Evolutionary conservation across 2,113 vertebrate species (phyloP).

Genomic region (Sula dactylatra): DNA sequence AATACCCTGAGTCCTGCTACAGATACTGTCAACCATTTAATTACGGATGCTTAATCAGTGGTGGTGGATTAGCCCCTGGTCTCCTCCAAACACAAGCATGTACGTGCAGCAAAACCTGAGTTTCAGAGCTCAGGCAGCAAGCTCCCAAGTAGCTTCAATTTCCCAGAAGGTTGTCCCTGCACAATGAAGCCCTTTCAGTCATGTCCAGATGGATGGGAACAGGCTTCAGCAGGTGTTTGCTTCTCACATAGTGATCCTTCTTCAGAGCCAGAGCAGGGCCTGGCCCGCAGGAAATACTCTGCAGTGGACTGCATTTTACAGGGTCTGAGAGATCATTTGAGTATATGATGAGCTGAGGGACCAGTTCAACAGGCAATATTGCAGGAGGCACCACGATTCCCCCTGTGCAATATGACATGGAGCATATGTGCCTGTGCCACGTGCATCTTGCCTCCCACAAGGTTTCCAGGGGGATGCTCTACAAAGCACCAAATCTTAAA

Average conservation of each 20-base stretch:
- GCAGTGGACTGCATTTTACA: background rate
- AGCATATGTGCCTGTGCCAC: background rate
- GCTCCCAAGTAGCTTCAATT: background rate
- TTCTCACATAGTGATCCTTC: background rate
- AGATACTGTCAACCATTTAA: background rate
- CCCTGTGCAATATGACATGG: no score
- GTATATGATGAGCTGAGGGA: background rate
- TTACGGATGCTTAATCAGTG: background rate
- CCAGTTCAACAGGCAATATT: background rate
- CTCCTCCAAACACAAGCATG: background rate
- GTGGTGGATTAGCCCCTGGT: background rate
- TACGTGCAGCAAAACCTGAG: background rate
- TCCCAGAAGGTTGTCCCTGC: background rate
- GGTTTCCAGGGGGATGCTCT: background rate
- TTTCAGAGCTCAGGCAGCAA: background rate
- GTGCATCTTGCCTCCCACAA: background rate
- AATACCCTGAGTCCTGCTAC: background rate
- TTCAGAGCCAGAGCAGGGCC: background rate
- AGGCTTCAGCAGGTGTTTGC: background rate
- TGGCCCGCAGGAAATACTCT: background rate
- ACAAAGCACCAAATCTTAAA: background rate
- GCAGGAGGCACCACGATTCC: background rate
- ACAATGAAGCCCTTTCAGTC: background rate
- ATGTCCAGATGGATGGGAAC: background rate
- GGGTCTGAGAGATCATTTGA: background rate